Conservation (phyloP, 2,888 invertebrate species). For the Pyrgus malvae region DNA sequence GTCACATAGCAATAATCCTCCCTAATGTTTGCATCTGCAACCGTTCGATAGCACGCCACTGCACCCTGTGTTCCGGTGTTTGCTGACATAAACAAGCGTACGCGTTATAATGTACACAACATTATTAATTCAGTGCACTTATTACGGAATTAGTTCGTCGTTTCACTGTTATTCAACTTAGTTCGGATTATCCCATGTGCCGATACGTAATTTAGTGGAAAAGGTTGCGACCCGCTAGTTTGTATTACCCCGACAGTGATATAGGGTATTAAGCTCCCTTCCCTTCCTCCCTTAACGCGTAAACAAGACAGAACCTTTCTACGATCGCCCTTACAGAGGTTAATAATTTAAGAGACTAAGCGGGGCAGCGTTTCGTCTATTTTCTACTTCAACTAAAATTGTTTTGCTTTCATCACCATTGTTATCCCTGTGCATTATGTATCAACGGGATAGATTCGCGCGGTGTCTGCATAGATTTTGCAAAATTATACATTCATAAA, state of each 20-base stretch:
- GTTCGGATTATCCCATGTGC: slow-evolving; percentile 73
- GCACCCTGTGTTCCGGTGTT: slow-evolving; percentile 23
- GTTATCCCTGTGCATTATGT: slow-evolving; percentile 39
- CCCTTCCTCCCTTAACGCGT: slow-evolving; percentile 77
- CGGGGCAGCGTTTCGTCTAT: slow-evolving; percentile 63
- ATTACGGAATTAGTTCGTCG: slow-evolving; percentile 54
- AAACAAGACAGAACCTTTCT: slow-evolving; percentile 80
- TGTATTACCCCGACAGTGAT: slow-evolving; percentile 79
- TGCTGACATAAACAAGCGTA: slow-evolving; percentile 21
- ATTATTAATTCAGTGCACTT: slow-evolving; percentile 54
- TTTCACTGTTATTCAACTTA: slow-evolving; percentile 69
- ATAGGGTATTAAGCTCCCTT: slow-evolving; percentile 80
- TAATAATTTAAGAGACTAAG: slow-evolving; percentile 79
- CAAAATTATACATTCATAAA: slow-evolving; percentile 21
- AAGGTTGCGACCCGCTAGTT: slow-evolving; percentile 79
- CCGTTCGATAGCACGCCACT: slow-evolving; percentile 21
- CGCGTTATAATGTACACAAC: slow-evolving; percentile 22
- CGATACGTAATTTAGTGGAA: slow-evolving; percentile 81
- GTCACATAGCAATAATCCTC: slow-evolving; percentile 5
- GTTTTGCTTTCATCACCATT: slow-evolving; percentile 62
- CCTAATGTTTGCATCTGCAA: slow-evolving; percentile 24
- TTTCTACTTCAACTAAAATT: slow-evolving; percentile 68
- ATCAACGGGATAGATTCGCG: slow-evolving; percentile 11
- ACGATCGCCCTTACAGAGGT: slow-evolving; percentile 74
- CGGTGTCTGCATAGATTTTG: slow-evolving; percentile 8